These are phyloP conservation scores for Dendropsophus ebraccatus DNA, from an alignment of 2,113 vertebrate genomes.

Conservation along the genomic window DNA sequence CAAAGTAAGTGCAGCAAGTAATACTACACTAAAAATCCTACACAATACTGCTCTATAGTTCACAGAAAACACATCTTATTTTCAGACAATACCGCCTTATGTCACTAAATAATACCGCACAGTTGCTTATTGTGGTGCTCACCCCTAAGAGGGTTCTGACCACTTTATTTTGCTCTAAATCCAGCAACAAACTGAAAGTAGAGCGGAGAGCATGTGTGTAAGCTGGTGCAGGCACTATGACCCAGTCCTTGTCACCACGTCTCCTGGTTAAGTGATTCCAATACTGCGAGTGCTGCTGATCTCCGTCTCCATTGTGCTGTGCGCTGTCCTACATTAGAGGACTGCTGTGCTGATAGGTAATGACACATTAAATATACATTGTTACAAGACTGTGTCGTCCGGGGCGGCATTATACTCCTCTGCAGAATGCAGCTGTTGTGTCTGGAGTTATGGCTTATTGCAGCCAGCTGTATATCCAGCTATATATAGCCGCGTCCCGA, in stretches of 20 bases:
- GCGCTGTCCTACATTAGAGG: neutral
- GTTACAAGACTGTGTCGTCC: neutral
- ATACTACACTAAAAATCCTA: too few relatives aligned
- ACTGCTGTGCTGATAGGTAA: neutral
- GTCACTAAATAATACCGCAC: too few relatives aligned
- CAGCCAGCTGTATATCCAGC: neutral
- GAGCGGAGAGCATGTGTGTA: neutral
- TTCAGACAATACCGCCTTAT: too few relatives aligned
- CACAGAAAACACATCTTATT: too few relatives aligned
- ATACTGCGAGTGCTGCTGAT: too few relatives aligned
- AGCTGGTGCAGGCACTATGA: neutral
- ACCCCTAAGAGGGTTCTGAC: too few relatives aligned
- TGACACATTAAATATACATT: slow-evolving; percentile 13
- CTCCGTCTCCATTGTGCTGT: neutral
- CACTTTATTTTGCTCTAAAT: too few relatives aligned
- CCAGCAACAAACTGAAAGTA: neutral
- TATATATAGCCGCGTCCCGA: neutral
- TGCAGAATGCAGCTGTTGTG: slow-evolving; percentile 21
- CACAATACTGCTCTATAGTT: too few relatives aligned
- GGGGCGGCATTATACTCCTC: neutral
- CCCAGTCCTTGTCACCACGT: neutral
- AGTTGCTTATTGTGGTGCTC: too few relatives aligned
- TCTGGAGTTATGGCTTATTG: neutral
- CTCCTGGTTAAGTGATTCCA: neutral
- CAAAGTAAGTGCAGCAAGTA: too few relatives aligned